A percentile compares a stretch with the other conserved stretches of the same genome.
Evolutionary conservation across 2,797 vertebrate species (phyloP).

Genomic region (Eleutherodactylus coqui): DNA sequence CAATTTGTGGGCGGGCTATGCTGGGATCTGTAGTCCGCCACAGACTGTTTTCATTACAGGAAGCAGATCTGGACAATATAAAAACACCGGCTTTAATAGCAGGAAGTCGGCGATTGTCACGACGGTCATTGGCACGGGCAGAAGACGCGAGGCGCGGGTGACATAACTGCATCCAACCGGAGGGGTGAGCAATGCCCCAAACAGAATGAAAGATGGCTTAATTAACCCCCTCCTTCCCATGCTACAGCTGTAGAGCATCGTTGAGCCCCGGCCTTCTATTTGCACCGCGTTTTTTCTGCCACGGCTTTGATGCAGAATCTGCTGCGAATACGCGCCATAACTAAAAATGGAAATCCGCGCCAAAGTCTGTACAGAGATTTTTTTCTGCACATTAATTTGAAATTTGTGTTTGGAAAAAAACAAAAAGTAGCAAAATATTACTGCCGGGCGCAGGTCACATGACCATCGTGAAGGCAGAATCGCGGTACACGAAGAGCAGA

Average conservation of each 20-base stretch:
- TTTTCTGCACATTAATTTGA: no score
- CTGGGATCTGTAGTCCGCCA: neutral
- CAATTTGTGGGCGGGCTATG: neutral
- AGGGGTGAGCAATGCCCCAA: neutral
- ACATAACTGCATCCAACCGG: neutral
- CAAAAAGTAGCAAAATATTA: no score
- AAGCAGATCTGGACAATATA: neutral
- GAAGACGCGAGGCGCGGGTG: neutral
- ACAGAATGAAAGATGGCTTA: neutral
- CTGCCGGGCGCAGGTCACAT: no score
- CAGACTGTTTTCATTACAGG: neutral
- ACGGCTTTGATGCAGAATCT: no score
- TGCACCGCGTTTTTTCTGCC: no score
- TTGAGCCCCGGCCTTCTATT: no score
- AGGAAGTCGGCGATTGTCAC: neutral
- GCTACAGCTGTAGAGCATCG: neutral
- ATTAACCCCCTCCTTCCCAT: neutral
- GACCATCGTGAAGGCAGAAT: no score
- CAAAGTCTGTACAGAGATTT: no score
- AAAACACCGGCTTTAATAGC: slow-evolving; percentile 7
- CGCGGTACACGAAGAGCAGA: no score
- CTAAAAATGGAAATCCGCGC: no score
- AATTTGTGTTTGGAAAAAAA: no score
- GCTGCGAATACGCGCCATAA: no score
- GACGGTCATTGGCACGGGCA: neutral